A percentile compares a stretch with the other conserved stretches of the same genome.
Conservation (phyloP, 2,797 vertebrate genomes). For the Lacerta bilineata region DNA sequence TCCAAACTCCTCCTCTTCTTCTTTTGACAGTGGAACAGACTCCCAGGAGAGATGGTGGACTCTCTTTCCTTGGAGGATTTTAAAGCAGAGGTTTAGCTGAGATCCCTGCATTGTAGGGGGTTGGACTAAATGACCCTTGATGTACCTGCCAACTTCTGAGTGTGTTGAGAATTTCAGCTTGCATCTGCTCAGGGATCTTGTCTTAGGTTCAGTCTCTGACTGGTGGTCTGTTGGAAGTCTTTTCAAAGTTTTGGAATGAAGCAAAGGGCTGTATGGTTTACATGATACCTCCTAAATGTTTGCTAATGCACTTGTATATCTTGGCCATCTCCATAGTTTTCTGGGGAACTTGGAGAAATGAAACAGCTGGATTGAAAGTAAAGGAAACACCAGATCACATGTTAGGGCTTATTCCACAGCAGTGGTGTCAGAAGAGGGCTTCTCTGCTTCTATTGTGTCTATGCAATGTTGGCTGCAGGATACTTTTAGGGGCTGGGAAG, state of each 20-base stretch:
- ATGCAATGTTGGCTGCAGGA: not conserved
- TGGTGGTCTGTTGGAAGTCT: not conserved
- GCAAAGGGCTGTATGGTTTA: not conserved
- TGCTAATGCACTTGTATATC: not conserved
- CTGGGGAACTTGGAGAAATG: not conserved
- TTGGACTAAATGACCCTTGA: too few relatives aligned
- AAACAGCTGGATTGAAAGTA: not conserved
- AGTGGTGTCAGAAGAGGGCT: not conserved
- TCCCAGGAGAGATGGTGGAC: too few relatives aligned
- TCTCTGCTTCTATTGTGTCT: not conserved
- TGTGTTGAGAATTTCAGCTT: not conserved
- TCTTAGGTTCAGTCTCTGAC: not conserved
- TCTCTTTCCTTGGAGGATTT: too few relatives aligned
- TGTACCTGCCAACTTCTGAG: too few relatives aligned
- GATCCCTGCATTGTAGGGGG: too few relatives aligned
- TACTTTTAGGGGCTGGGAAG: not conserved
- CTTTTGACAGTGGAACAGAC: too few relatives aligned
- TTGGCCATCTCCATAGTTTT: not conserved
- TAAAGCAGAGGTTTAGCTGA: too few relatives aligned
- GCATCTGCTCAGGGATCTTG: not conserved
- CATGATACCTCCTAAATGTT: not conserved
- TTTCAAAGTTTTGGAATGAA: too few relatives aligned
- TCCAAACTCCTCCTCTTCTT: too few relatives aligned
- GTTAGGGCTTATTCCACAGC: not conserved
- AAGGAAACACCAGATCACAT: not conserved